phyloP scores from a whole-genome alignment of 2,113 vertebrate species.

The Calyptommatus sinebrachiatus region DNA sequence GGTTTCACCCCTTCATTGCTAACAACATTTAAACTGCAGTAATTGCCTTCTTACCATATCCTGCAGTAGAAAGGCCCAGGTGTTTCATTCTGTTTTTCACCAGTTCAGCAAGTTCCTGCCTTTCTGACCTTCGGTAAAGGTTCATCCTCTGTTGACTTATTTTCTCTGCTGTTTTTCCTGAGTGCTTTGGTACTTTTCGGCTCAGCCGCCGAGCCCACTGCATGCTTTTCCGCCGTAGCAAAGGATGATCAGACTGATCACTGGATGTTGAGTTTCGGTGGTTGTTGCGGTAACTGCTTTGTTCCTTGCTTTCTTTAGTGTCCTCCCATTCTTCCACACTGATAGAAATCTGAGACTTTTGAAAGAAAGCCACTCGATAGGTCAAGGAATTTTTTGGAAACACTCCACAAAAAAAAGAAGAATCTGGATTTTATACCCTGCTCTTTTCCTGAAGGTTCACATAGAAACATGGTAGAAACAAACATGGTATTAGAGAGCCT shows the following conservation, averaged over 20 bases:
- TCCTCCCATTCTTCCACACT: conserved; percentile 88
- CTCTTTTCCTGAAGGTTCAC: too few species aligned
- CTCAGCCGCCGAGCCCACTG: conserved; percentile 91
- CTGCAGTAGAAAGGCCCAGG: conserved; percentile 87
- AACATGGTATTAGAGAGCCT: too few species aligned
- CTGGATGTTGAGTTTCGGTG: conserved; percentile 80
- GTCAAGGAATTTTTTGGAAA: conserved; percentile 29
- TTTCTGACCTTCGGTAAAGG: conserved; percentile 86
- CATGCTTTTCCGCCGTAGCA: conserved; percentile 89
- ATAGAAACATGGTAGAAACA: too few species aligned
- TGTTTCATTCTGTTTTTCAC: conserved; percentile 95
- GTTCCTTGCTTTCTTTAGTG: conserved; percentile 81
- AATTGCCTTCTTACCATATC: conserved; percentile 77
- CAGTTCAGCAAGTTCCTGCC: conserved; percentile 89
- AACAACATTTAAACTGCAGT: not conserved
- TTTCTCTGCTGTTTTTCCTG: conserved; percentile 77
- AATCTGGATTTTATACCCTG: too few species aligned
- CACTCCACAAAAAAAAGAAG: not conserved
- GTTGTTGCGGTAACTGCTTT: conserved; percentile 66
- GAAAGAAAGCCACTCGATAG: conserved; percentile 27
- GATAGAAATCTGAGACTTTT: conserved; percentile 87
- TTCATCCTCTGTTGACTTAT: conserved; percentile 85
- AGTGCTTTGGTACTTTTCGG: conserved; percentile 79
- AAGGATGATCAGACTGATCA: conserved; percentile 81
- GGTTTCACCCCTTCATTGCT: not conserved